Percentiles rank a stretch among this genome's conserved stretches.
These are phyloP conservation scores for Xenopus tropicalis DNA, from an alignment of 2,113 vertebrate species.

Conservation along the genomic window DNA sequence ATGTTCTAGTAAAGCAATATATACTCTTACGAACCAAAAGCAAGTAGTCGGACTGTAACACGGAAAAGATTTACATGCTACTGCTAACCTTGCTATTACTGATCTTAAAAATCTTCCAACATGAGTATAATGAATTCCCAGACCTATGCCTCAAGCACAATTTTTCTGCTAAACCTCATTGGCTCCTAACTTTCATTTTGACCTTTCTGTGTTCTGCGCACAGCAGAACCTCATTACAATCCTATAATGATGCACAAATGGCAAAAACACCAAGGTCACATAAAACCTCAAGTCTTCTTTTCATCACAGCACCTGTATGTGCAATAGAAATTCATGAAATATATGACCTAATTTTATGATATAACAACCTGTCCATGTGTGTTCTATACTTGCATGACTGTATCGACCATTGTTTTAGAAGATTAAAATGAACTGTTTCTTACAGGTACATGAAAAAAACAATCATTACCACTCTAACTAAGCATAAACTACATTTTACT, in stretches of 20 bases:
- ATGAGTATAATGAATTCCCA: constrained; percentile 80
- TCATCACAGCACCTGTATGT: no score
- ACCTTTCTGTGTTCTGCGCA: constrained; percentile 74
- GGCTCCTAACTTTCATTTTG: constrained; percentile 75
- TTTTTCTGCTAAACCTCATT: constrained; percentile 75
- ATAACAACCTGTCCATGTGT: no score
- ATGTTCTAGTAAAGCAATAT: constrained; percentile 70
- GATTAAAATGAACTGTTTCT: no score
- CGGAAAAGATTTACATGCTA: constrained; percentile 77
- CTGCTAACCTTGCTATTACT: constrained; percentile 77
- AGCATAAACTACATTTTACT: no score
- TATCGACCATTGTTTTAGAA: no score
- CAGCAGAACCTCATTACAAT: constrained; percentile 75
- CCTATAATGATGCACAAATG: constrained; percentile 81
- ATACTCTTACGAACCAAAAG: constrained; percentile 74
- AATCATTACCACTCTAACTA: no score
- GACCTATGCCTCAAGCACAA: constrained; percentile 68
- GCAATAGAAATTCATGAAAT: not conserved
- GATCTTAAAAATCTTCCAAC: constrained; percentile 71
- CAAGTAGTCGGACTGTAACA: constrained; percentile 70
- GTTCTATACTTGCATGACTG: no score
- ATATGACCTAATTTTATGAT: no score
- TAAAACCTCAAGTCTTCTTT: constrained; percentile 37
- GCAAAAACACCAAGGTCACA: constrained; percentile 74
- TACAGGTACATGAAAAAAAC: no score